Percentiles rank a stretch among this genome's conserved stretches.
phyloP scores from a whole-genome alignment of 2,113 vertebrate genomes.

The Laticauda colubrina region DNA sequence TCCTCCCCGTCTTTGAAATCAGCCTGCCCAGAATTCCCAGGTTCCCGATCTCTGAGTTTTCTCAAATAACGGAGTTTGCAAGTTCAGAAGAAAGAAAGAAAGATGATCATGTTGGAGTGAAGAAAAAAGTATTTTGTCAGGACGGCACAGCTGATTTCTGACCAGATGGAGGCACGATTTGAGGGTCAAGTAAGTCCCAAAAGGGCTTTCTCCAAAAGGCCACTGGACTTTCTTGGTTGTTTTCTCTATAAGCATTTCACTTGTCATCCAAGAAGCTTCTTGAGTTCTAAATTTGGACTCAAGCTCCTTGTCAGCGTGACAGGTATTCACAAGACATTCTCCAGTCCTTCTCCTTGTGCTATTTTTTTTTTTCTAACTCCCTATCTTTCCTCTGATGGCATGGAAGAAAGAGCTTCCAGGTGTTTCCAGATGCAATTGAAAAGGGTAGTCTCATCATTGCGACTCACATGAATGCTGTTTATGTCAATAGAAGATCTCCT shows the following conservation, averaged over 20 bases:
- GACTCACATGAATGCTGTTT: too few species aligned
- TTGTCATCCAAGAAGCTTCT: too few species aligned
- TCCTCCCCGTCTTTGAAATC: background rate
- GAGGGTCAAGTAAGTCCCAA: background rate
- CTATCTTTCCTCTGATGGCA: background rate
- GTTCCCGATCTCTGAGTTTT: background rate
- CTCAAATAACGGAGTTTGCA: background rate
- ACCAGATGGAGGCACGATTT: background rate
- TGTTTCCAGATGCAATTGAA: too few species aligned
- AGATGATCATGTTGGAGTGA: background rate
- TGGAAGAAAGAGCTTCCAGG: too few species aligned
- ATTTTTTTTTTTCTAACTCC: rapidly evolving
- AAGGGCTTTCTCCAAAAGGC: too few species aligned
- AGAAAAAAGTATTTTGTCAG: background rate
- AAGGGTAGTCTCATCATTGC: too few species aligned
- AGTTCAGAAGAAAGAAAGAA: background rate
- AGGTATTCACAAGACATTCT: background rate
- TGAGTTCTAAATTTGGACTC: background rate
- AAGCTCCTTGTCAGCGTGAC: background rate
- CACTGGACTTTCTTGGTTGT: too few species aligned
- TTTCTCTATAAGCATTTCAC: too few species aligned
- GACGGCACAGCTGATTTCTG: background rate
- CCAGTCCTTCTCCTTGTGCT: background rate
- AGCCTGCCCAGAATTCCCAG: too few species aligned
- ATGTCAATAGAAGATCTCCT: too few species aligned